Base-by-base conservation (phyloP, 2,797 vertebrate species). In the Lepus oiostolus region DNA sequence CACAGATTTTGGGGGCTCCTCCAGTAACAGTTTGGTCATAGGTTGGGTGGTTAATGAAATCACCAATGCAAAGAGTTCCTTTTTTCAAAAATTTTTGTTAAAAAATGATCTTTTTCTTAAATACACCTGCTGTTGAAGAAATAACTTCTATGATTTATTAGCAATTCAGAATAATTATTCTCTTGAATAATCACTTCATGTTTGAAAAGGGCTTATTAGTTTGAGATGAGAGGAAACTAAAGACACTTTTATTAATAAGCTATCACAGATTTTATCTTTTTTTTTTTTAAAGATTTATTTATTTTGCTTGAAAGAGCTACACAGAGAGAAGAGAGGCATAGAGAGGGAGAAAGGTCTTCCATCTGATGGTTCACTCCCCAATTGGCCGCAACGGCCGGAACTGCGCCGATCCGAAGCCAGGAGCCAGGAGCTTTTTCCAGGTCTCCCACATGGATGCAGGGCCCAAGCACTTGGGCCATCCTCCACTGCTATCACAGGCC, bases 201-300 rank as follows among this genome's bases (percentile, higher is more conserved):
- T 94, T 81, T 71, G 14, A 84, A 30, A 83, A 91, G 81, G 16
- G 8, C 32, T 91, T 26, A 70, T 68, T 32, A 90, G 60, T 74
- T 65, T 47, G n/a, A 75, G 22, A 0, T 42, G n/a, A 74, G 28
- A 76, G 87, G 63, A 93, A 68, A 90, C 12, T 10, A 35, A 87
- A 16, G 32, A 30, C 6, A 80, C 5, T 93, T 88, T 85, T 63
- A 79, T 83, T 58, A 86, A 62, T 79, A 84, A 50, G 10, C 0
- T 75, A 90, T 79, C 4, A 50, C 28, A 42, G 19, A 58, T 21
- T 58, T 58, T 58, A 16, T 58, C 17, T 58, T 58, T 58, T 58
- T 58, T 58, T 58, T 16, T 16, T 19, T 58, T 4, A 58, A 58
- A 58, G 4, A 58, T 10, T 10, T 47, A 42, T 42, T 42, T 42